These are phyloP conservation scores for Calliphora vomitoria DNA, from an alignment of 2,888 invertebrate species.

Conservation along the genomic window DNA sequence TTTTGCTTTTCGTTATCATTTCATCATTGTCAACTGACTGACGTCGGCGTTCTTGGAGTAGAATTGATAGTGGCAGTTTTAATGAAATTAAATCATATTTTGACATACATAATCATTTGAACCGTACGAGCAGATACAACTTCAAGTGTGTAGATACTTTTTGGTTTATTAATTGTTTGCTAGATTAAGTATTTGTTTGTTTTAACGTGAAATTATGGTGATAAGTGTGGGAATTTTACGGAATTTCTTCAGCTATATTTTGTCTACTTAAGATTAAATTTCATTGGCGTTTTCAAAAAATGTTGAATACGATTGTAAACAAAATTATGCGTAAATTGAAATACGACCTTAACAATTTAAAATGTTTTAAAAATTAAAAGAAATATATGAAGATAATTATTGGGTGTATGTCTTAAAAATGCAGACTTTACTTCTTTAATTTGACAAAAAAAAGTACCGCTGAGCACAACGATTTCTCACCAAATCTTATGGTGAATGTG, in stretches of 20 bases:
- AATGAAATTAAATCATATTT: slow-evolving; percentile 1
- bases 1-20: background rate
- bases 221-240: slow-evolving; percentile 6
- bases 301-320: too few species aligned
- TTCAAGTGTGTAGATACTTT: background rate
- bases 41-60: background rate
- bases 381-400: too few species aligned
- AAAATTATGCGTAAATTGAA: too few species aligned
- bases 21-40: background rate
- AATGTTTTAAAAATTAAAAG: too few species aligned
- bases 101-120: background rate
- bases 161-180: background rate
- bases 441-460: too few species aligned
- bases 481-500: too few species aligned
- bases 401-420: too few species aligned
- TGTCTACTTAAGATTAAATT: background rate
- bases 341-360: too few species aligned
- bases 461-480: too few species aligned
- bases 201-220: too few species aligned
- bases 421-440: too few species aligned
- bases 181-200: background rate
- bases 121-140: background rate
- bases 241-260: background rate
- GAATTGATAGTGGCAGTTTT: background rate
- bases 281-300: background rate